Conservation (phyloP, 2,888 invertebrate species). For the Oegoconia quadripuncta region DNA sequence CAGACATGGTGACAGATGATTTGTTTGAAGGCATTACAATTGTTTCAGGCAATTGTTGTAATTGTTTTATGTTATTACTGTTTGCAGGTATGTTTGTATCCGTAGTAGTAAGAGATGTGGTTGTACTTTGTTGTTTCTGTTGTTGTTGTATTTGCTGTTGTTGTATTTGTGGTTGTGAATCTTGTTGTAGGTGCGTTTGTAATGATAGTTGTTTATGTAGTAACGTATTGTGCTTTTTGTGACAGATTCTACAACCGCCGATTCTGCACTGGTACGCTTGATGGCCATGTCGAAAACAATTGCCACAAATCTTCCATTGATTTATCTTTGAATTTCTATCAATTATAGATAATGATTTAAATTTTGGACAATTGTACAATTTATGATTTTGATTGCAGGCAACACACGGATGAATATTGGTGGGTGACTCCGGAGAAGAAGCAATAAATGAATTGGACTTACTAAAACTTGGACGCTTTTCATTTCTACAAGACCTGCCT, state of each 20-base stretch:
- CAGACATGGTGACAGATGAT: neutral
- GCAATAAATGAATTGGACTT: neutral
- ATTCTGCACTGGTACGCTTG: constrained; percentile 1
- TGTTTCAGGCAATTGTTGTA: no score
- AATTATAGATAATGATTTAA: constrained; percentile 2
- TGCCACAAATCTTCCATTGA: constrained; percentile 7
- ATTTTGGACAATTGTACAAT: constrained; percentile 11
- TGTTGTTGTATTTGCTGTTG: no score
- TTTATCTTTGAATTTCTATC: constrained; percentile 3
- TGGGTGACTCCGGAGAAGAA: neutral
- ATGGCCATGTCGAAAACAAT: constrained; percentile 5
- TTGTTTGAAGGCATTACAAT: no score
- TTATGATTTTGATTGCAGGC: constrained; percentile 7
- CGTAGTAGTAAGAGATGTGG: no score
- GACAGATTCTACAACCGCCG: no score
- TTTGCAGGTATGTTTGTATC: no score
- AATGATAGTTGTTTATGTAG: no score
- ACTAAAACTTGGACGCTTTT: no score
- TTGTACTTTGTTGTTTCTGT: no score
- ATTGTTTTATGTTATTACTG: no score
- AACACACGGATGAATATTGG: neutral
- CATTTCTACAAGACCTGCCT: neutral
- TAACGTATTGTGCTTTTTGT: neutral
- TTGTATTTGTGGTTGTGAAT: no score
- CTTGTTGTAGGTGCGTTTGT: no score